phyloP scores from a whole-genome alignment of 2,888 invertebrate species.

The Tenthredo distinguenda region DNA sequence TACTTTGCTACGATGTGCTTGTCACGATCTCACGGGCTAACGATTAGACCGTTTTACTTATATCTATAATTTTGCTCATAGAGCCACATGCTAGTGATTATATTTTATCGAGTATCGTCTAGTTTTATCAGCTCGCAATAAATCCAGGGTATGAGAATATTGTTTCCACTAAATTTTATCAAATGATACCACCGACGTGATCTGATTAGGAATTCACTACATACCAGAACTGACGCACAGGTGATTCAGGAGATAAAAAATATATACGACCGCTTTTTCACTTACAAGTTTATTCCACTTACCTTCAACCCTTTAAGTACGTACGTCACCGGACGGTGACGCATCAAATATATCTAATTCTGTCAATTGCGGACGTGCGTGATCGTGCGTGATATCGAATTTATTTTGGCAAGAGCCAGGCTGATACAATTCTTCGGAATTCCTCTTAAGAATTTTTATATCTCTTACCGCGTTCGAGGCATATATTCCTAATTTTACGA shows the following conservation, averaged over 20 bases:
- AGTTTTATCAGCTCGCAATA: slow-evolving; percentile 27
- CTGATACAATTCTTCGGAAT: background rate
- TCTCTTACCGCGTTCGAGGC: background rate
- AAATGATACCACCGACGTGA: background rate
- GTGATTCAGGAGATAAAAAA: background rate
- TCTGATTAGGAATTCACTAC: slow-evolving; percentile 17
- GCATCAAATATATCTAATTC: background rate
- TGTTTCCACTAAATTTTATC: slow-evolving; percentile 31
- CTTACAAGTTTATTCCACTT: slow-evolving; percentile 9
- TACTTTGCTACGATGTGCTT: background rate
- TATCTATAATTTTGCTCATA: background rate
- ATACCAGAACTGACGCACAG: background rate
- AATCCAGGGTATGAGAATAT: slow-evolving; percentile 10
- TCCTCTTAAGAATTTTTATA: background rate
- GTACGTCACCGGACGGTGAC: slow-evolving; percentile 14
- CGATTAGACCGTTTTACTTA: background rate
- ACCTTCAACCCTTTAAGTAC: background rate
- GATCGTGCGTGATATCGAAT: background rate
- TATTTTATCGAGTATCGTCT: slow-evolving; percentile 6
- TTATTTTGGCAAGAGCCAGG: background rate
- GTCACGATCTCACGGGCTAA: background rate
- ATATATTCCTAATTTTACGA: background rate
- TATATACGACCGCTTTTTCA: background rate
- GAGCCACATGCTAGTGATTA: slow-evolving; percentile 3
- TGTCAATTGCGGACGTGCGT: background rate